A percentile compares a stretch with the other conserved stretches of the same genome.
Conservation (phyloP, 2,888 invertebrate species). For the Pristionchus arcanus region DNA sequence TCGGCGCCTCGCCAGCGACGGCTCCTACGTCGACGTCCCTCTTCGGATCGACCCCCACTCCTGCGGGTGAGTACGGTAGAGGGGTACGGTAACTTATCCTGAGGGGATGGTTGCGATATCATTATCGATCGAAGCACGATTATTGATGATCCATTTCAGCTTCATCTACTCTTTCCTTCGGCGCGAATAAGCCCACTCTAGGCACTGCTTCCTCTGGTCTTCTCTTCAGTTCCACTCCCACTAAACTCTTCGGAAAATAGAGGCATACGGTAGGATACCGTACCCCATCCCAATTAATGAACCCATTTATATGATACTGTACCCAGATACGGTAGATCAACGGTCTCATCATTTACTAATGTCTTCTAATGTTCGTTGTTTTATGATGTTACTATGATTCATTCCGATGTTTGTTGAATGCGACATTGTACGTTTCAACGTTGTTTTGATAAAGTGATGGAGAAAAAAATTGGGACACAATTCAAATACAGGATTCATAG, state of each 20-base stretch:
- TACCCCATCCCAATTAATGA: constrained; percentile 74
- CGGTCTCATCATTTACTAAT: constrained; percentile 50
- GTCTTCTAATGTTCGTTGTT: not conserved
- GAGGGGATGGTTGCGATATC: not conserved
- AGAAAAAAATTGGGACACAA: not conserved
- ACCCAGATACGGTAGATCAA: constrained; percentile 32
- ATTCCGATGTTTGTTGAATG: constrained; percentile 41
- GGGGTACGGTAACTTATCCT: not conserved
- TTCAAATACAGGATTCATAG: not conserved
- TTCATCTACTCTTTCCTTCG: constrained; percentile 9
- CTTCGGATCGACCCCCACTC: constrained; percentile 28
- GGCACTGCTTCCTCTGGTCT: constrained; percentile 64
- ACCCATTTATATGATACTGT: not conserved
- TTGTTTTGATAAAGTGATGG: not conserved
- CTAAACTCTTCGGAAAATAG: constrained; percentile 48
- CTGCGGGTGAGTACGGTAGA: constrained; percentile 39
- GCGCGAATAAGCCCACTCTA: constrained; percentile 56
- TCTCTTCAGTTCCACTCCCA: constrained; percentile 60
- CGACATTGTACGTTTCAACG: constrained; percentile 4
- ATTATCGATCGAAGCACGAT: not conserved
- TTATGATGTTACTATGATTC: constrained; percentile 14
- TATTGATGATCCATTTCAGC: not conserved
- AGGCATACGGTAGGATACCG: constrained; percentile 85
- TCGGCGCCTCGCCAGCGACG: not conserved
- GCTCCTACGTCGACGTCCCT: constrained; percentile 32